phyloP scores from a whole-genome alignment of 2,888 invertebrate genomes.

The Hermaeophaga mercurialis region DNA sequence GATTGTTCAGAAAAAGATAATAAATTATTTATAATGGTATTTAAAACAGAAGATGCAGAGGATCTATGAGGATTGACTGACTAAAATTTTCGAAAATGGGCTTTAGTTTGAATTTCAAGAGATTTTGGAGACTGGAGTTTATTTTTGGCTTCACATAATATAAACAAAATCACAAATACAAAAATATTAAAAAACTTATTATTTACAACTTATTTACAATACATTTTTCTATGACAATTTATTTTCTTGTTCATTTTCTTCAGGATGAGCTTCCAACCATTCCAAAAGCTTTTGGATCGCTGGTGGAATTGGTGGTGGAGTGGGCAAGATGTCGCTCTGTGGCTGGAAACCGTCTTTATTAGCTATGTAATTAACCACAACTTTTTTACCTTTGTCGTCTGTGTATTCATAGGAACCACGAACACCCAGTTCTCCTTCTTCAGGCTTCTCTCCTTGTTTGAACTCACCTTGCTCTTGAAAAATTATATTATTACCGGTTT shows the following conservation, averaged over 20 bases:
- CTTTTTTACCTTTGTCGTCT: slow-evolving; percentile 44
- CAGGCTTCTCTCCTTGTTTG: slow-evolving; percentile 60
- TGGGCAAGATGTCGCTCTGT: slow-evolving; percentile 76
- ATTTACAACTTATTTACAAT: too few relatives aligned
- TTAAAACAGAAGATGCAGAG: too few relatives aligned
- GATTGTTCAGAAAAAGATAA: too few relatives aligned
- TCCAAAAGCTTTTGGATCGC: slow-evolving; percentile 74
- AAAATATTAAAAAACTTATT: too few relatives aligned
- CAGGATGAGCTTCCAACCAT: slow-evolving; percentile 33
- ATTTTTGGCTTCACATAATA: too few relatives aligned
- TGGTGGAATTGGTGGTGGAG: slow-evolving; percentile 79
- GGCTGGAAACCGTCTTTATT: slow-evolving; percentile 74
- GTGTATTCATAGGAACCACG: slow-evolving; percentile 43
- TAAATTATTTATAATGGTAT: too few relatives aligned
- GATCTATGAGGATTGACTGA: too few relatives aligned
- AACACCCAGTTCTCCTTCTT: slow-evolving; percentile 47
- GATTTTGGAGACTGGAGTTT: too few relatives aligned
- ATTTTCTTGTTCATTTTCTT: slow-evolving; percentile 29
- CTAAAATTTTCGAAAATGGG: too few relatives aligned
- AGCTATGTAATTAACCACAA: slow-evolving; percentile 64
- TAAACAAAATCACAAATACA: too few relatives aligned
- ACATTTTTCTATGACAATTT: too few relatives aligned
- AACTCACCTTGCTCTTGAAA: slow-evolving; percentile 66
- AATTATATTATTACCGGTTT: slow-evolving; percentile 66
- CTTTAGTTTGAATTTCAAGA: too few relatives aligned